Base-by-base conservation (phyloP, 2,113 vertebrate genomes). In the Microcebus tavaratra region DNA sequence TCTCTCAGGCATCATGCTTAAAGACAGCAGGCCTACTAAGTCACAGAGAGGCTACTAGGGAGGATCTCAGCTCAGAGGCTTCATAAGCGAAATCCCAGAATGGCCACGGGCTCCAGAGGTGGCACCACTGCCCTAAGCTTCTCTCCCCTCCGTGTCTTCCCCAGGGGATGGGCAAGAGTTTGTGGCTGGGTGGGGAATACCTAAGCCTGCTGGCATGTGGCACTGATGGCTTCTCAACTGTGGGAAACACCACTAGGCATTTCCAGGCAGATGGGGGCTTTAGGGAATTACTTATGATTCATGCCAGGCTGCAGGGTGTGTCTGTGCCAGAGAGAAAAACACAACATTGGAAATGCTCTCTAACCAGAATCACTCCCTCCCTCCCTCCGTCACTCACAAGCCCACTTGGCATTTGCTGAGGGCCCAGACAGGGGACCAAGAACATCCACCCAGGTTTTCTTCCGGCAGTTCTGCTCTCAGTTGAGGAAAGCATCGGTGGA, bases 211-310 rank as follows among this genome's bases (percentile, higher is more conserved):
- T 91, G 96, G 93, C 89, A 85, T 36, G 57, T 39, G 72, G 34
- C 15, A 36, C n/a, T 84, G 73, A 63, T 36, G 81, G 88, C 83
- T 95, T 95, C 53, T 88, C 76, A 63, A 73, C 91, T 82, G 90
- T 82, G 95, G 92, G 95, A 97, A 97, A 68, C 45, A 96, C n/a
- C 76, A 85, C 29, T 8, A 91, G 72, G 81, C 79, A 92, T 84
- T 97, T 97, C 95, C 92, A 97, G 95, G 94, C 97, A 96, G 65
- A 95, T 85, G 72, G 90, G 80, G 67, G 78, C 90, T 94, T 93
- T 87, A 89, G 97, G 83, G 88, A 96, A 93, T 85, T 82, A 53
- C 65, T 96, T 82, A 90, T 96, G 96, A 97, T 95, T 97, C 97
- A 97, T 90, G 92, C 95, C 96, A 96, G 53, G 81, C 84, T 95